Conservation (phyloP, 2,113 vertebrate genomes). For the Phycodurus eques region DNA sequence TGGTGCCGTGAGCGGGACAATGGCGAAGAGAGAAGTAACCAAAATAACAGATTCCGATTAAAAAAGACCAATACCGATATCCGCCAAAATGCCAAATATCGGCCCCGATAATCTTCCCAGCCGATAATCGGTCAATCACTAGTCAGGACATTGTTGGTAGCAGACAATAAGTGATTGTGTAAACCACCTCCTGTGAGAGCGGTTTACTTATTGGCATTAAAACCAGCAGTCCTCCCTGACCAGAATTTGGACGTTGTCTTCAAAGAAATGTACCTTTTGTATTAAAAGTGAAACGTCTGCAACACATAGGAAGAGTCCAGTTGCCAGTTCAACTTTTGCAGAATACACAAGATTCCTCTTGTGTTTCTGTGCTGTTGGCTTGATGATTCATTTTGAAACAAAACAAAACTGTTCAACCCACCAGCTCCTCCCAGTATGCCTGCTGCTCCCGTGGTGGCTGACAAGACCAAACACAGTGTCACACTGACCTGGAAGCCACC, state of each 20-base stretch:
- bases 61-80: no score
- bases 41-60: no score
- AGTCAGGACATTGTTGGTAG: no score
- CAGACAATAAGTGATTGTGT: no score
- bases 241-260: background rate
- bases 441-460: constrained; percentile 84
- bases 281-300: background rate
- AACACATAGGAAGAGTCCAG: background rate
- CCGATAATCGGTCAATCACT: no score
- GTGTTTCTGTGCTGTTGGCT: background rate
- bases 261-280: background rate
- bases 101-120: no score
- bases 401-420: background rate
- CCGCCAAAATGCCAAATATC: no score
- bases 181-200: no score
- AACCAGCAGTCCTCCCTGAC: no score
- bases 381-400: background rate
- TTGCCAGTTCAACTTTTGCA: background rate
- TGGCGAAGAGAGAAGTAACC: no score
- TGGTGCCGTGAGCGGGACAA: no score
- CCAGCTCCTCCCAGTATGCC: constrained; percentile 90
- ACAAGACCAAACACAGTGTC: constrained; percentile 92
- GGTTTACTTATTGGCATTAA: no score
- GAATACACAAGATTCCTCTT: background rate
- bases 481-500: constrained; percentile 88